phyloP scores from a whole-genome alignment of 2,888 invertebrate genomes.

The Caenorhabditis macrosperma region DNA sequence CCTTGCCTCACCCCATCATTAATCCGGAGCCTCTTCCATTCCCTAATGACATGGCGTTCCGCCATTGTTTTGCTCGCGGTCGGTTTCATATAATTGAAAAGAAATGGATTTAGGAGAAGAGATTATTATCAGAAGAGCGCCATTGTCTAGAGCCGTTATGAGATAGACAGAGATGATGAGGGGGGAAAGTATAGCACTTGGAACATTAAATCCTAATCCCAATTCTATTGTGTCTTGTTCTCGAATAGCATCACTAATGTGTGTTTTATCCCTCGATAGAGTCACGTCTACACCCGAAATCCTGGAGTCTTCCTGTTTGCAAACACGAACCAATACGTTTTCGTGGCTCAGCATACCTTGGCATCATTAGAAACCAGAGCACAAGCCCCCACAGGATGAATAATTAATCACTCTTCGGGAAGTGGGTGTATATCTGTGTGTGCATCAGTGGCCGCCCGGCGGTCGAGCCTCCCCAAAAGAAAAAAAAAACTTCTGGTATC shows the following conservation, averaged over 20 bases:
- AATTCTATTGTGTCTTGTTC: slow-evolving; percentile 1
- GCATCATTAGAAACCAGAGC: slow-evolving; percentile 43
- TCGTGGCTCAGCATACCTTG: background rate
- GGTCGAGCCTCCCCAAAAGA: no score
- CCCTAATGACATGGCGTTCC: slow-evolving; percentile 44
- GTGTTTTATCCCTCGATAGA: background rate
- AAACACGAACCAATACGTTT: slow-evolving; percentile 6
- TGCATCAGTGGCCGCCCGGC: slow-evolving; percentile 5
- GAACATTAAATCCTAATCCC: slow-evolving; percentile 9
- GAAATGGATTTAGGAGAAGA: slow-evolving; percentile 23
- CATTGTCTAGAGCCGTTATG: background rate
- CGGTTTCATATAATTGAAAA: slow-evolving; percentile 37
- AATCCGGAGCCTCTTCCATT: slow-evolving; percentile 41
- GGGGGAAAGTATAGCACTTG: background rate
- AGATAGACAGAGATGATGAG: background rate
- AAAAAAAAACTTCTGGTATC: background rate
- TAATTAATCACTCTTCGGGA: slow-evolving; percentile 32
- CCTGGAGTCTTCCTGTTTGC: slow-evolving; percentile 23
- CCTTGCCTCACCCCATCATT: slow-evolving; percentile 30
- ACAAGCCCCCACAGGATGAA: slow-evolving; percentile 26
- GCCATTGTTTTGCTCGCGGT: slow-evolving; percentile 38
- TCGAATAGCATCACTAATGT: slow-evolving; percentile 14
- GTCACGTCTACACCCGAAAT: slow-evolving; percentile 19
- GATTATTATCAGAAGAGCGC: slow-evolving; percentile 5
- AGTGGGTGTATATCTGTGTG: slow-evolving; percentile 35